These are phyloP conservation scores for Teleopsis dalmanni DNA, from an alignment of 1,140 invertebrate species.

Conservation along the genomic window DNA sequence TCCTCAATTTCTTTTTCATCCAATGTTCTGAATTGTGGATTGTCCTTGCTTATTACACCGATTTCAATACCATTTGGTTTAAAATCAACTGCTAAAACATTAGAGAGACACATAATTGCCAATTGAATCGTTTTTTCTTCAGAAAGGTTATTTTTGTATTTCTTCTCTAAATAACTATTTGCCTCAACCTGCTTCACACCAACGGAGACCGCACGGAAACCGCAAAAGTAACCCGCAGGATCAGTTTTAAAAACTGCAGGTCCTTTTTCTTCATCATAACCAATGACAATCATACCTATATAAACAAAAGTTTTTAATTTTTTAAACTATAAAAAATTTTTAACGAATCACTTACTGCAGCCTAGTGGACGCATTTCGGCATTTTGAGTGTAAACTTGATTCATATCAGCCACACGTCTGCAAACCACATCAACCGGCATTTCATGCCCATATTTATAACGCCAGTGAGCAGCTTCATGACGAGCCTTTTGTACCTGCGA, in stretches of 20 bases:
- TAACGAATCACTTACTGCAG: constrained; percentile 56
- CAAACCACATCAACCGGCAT: constrained; percentile 93
- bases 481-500: constrained; percentile 94
- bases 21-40: constrained; percentile 79
- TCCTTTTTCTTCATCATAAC: constrained; percentile 82
- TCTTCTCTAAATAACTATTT: constrained; percentile 96
- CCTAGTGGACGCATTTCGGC: constrained; percentile 98
- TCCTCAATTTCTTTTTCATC: constrained; percentile 82
- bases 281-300: constrained; percentile 81
- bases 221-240: constrained; percentile 97
- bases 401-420: constrained; percentile 92
- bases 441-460: constrained; percentile 93
- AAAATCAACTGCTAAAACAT: constrained; percentile 92
- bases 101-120: constrained; percentile 91
- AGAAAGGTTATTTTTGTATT: constrained; percentile 73
- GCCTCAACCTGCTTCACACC: constrained; percentile 95
- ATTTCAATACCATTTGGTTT: constrained; percentile 95
- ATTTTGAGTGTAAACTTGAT: constrained; percentile 99
- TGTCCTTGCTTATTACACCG: constrained; percentile 78
- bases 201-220: constrained; percentile 86
- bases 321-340: neutral
- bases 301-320: neutral
- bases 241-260: constrained; percentile 95
- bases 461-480: constrained; percentile 95
- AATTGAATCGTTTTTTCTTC: constrained; percentile 82